Evolutionary conservation across 1,140 invertebrate species (phyloP), one percentile per base, ranked within the genome.

Genomic region (Drosophila nigrodunni): DNA sequence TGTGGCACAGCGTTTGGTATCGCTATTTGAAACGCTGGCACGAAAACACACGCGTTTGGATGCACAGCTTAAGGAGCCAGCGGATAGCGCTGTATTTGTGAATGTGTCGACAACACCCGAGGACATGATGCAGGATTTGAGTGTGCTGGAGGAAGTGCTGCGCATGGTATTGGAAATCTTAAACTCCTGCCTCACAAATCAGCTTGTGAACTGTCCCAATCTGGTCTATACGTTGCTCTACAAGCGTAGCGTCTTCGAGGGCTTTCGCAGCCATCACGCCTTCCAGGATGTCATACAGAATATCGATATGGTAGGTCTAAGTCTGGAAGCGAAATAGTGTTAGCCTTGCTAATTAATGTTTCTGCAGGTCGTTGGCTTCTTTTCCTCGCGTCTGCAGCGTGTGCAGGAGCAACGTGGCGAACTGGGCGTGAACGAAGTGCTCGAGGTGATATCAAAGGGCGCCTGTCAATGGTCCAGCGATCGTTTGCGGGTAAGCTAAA

Each of bases 211-310:
- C 90, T 99, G 99, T 94, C 95, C 97, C 7, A 98, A 99, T 94
- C 94, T 99, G 70, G 95, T 99, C 41, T 99, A 99, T 92, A 97
- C 98, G 2, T 93, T 99, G 59, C 94, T 99, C 1, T 99, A 99
- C 92, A 98, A 99, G 90, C 95, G 96, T 76, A 95, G 98, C 67
- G 95, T 98, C 46, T 99, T 99, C 93, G 95, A 97, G 80, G 94
- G 96, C 9, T 98, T 98, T 91, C 94, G 96, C 79, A 95, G 95
- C 60, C 97, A 99, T 93, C 95, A 96, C 15, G 96, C 97, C 61
- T 98, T 98, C 93, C 97, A 98, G 91, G 98, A 99, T 92, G 96
- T 99, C 43, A 96, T 99, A 62, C 96, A 98, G 92, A 99, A 99
- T 92, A 97, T 99, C 78, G 97, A 99, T 90, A 96, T 97, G 92